Evolutionary conservation across 2,797 vertebrate species (phyloP), one percentile per base, ranked within the genome.

Genomic region (Lateolabrax maculatus): DNA sequence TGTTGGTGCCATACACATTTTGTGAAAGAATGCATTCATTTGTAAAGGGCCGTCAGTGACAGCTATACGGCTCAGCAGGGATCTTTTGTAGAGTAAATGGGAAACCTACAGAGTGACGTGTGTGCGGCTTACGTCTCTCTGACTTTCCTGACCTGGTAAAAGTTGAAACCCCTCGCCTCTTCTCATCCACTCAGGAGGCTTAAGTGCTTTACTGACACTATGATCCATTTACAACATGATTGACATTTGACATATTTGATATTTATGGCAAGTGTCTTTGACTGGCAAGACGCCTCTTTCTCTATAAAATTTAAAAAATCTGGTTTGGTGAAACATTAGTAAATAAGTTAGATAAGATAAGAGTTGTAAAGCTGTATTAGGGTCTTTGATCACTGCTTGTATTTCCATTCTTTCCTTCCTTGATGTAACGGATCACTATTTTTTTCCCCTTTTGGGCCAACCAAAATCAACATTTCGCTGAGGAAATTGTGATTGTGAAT

Each of bases 151-250:
- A 90, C 87, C 88, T 18, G n/a, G 77, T 84, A 52, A 79, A 80
- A 86, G 75, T 75, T 72, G 37, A 71, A 86, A 76, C 75, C 64
- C 27, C 5, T 69, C 73, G 56, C 56, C 67, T 80, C 52, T 71
- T 85, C 77, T 84, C 71, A 91, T 87, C 80, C 82, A 79, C 84
- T 90, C 77, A 89, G 84, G 55, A 86, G 81, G 84, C 83, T 89
- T 89, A 88, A 87, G 81, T 76, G 62, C 81, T 88, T 81, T 87
- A 61, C 75, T 78, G 80, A 80, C 84, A 85, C 84, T 75, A 73
- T 83, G 71, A 87, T 84, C 87, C 76, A 85, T 87, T 87, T 90
- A 90, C 67, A 66, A 57, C 51, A 73, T 75, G 71, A 63, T 5
- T 78, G 62, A 82, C 80, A 71, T 72, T 80, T 80, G 29, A 79